These are phyloP conservation scores for Menidia beryllina DNA, from an alignment of 2,113 vertebrate genomes.

Conservation along the genomic window DNA sequence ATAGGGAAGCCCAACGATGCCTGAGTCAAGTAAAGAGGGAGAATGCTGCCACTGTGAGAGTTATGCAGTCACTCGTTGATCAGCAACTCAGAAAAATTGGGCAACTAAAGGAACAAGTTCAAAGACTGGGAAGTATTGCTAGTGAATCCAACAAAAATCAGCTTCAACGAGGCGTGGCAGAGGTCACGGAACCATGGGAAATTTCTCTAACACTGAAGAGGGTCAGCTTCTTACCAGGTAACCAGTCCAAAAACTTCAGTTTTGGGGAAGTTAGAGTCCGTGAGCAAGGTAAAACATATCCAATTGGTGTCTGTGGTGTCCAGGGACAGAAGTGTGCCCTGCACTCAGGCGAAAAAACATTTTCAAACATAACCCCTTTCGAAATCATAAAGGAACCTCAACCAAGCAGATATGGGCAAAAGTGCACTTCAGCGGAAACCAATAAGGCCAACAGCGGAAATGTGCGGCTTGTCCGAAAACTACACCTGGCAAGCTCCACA, in stretches of 20 bases:
- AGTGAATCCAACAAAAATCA: constrained; percentile 75
- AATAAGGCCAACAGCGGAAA: constrained; percentile 57
- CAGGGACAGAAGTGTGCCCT: constrained; percentile 76
- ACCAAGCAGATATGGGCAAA: constrained; percentile 47
- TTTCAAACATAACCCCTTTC: constrained; percentile 64
- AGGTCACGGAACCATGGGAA: constrained; percentile 78
- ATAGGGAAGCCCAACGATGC: constrained; percentile 66
- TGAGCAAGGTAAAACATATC: constrained; percentile 75
- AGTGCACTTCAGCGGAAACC: constrained; percentile 42
- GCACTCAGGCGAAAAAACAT: constrained; percentile 71
- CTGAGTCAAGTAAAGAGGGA: constrained; percentile 80
- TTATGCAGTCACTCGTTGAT: constrained; percentile 77
- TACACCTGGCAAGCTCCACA: constrained; percentile 71
- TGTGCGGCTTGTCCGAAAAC: constrained; percentile 71
- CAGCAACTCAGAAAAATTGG: constrained; percentile 73
- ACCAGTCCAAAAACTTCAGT: constrained; percentile 31
- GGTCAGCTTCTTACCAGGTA: constrained; percentile 65
- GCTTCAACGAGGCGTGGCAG: constrained; percentile 73
- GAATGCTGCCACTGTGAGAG: constrained; percentile 74
- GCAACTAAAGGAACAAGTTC: constrained; percentile 77
- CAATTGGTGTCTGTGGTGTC: constrained; percentile 71
- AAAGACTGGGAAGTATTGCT: constrained; percentile 68
- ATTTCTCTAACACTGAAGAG: constrained; percentile 80
- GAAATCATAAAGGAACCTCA: constrained; percentile 69
- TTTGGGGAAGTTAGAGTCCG: constrained; percentile 75